Evolutionary conservation across 2,113 vertebrate genomes (phyloP).

Genomic region (Rhizomys pruinosus): DNA sequence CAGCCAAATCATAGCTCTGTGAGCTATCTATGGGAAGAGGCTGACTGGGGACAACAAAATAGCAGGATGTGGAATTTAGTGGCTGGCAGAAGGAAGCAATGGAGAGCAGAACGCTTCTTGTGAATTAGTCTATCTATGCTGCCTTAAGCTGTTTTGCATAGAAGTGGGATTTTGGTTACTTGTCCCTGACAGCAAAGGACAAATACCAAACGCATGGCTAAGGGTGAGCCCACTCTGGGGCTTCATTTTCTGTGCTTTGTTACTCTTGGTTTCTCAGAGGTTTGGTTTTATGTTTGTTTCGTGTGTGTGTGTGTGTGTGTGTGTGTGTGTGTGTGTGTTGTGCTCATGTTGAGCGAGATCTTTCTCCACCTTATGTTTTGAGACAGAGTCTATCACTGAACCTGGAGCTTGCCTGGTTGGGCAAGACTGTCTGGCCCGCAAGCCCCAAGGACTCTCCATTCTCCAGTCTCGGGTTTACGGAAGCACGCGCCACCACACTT

Average conservation of each 20-base stretch:
- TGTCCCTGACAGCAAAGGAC: background rate
- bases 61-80: background rate
- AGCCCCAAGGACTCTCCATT: background rate
- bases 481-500: too few species aligned
- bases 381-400: background rate
- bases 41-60: background rate
- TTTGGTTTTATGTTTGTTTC: background rate
- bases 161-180: background rate
- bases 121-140: constrained; percentile 41
- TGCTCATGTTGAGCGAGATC: background rate
- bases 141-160: background rate
- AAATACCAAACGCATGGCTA: background rate
- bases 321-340: background rate
- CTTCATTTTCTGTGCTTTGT: background rate
- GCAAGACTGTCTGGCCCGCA: background rate
- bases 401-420: background rate
- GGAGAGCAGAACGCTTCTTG: background rate
- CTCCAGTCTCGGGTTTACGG: background rate
- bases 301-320: too few species aligned
- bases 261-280: background rate
- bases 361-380: background rate
- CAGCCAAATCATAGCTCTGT: background rate
- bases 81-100: background rate
- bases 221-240: background rate
- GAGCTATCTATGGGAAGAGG: constrained; percentile 27